Base-by-base conservation (phyloP, 2,888 invertebrate species). In the Sphinx pinastri region DNA sequence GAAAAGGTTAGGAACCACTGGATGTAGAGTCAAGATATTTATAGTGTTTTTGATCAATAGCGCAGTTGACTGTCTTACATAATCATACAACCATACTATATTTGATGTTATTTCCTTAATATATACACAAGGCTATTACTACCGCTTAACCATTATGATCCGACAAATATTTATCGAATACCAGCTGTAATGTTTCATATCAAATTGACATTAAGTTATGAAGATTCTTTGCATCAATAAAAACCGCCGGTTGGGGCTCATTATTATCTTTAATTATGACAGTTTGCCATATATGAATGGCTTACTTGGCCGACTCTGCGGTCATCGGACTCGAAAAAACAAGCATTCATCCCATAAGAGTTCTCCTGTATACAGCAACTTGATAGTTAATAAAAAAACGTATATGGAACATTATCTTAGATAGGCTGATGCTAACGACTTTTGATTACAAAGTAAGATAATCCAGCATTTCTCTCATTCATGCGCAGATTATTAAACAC, bases 241-340 rank as follows among this genome's bases (percentile, higher is more conserved):
- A 91, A 90, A 90, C 82, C 80, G 87, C 88, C 87, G 84, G 85
- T 80, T 79, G 81, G 85, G 81, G 74, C 87, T 88, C 92, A 90
- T 92, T 92, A 92, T 89, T 89, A 88, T 87, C 85, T 88, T 93
- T 93, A 93, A 94, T 94, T 93, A 93, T 93, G 91, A 93, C 92
- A 93, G 93, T 90, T 89, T 79, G 84, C 93, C 93, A 82, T 93
- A 91, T 92, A 93, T 76, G 91, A 89, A 88, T 87, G 86, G 84
- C 86, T 89, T 85, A 88, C 88, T 86, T 86, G 85, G 81, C 81
- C 83, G 81, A 78, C 82, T 81, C 84, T 80, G 81, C 83, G 80
- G 81, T 78, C 80, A 77, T 72, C 73, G 81, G 78, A 73, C 80
- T 84, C 83, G 73, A 89, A 92, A 92, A 87, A 88, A 88, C 87